These are phyloP conservation scores for Leptopilina drosophilae DNA, from an alignment of 2,888 invertebrate genomes.

Conservation along the genomic window DNA sequence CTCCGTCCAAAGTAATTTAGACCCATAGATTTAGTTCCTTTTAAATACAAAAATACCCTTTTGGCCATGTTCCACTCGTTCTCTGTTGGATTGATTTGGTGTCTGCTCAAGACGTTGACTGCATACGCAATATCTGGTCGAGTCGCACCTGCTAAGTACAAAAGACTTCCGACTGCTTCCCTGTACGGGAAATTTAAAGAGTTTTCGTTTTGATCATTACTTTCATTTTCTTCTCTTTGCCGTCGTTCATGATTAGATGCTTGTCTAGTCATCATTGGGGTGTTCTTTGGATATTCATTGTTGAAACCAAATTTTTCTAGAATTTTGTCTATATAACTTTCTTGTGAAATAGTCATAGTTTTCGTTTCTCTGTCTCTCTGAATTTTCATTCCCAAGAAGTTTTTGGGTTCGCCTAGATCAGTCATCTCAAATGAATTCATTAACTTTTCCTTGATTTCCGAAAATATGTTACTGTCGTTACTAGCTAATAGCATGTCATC, in stretches of 20 bases:
- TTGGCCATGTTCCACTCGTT: conserved; percentile 37
- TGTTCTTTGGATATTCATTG: conserved; percentile 43
- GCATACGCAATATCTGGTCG: conserved; percentile 16
- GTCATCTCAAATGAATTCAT: conserved; percentile 2
- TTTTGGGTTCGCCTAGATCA: neutral
- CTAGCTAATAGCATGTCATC: conserved; percentile 40
- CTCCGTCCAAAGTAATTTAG: neutral
- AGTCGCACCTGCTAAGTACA: neutral
- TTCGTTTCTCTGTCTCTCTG: neutral
- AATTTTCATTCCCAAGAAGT: neutral
- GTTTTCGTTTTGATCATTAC: conserved; percentile 3
- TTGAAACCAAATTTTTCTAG: conserved; percentile 45
- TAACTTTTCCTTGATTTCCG: neutral
- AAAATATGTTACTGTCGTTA: neutral
- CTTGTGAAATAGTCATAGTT: neutral
- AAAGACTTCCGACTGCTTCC: neutral
- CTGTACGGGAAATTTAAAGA: neutral
- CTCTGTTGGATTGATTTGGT: conserved; percentile 41
- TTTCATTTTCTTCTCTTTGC: conserved; percentile 33
- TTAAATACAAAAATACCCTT: neutral
- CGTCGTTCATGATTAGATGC: conserved; percentile 40
- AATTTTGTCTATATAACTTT: neutral
- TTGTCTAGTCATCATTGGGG: conserved; percentile 51
- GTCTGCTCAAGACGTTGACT: conserved; percentile 44
- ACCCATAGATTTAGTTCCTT: neutral